These are phyloP conservation scores for Corydoras sp. DNA, from an alignment of 2,113 vertebrate genomes.

Conservation along the genomic window DNA sequence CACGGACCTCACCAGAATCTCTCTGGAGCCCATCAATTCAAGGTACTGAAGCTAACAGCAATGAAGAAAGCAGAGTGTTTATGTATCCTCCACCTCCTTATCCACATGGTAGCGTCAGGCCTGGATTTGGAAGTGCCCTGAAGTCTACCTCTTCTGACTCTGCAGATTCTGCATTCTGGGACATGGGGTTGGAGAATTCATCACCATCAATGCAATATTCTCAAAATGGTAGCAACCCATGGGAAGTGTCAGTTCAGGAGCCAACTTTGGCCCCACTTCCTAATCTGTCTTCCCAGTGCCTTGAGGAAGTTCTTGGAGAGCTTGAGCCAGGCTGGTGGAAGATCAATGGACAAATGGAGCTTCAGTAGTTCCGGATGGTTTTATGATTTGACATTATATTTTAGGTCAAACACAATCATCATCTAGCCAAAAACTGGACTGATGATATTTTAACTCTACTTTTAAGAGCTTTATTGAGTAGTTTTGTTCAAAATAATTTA, in stretches of 20 bases:
- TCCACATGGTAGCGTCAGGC: constrained; percentile 26
- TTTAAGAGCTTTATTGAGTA: too few species aligned
- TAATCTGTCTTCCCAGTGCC: constrained; percentile 39
- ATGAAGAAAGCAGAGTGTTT: constrained; percentile 26
- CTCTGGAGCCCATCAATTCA: constrained; percentile 29
- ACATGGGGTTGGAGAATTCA: constrained; percentile 34
- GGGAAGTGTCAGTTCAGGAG: constrained; percentile 31
- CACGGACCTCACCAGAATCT: constrained; percentile 27
- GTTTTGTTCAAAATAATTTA: too few species aligned
- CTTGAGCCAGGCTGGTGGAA: constrained; percentile 45
- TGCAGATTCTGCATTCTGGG: constrained; percentile 46
- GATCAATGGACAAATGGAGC: constrained; percentile 39
- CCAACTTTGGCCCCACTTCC: constrained; percentile 35
- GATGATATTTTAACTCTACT: too few species aligned
- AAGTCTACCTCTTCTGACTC: constrained; percentile 38
- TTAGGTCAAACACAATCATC: too few species aligned
- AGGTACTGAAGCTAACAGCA: constrained; percentile 18
- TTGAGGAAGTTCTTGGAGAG: constrained; percentile 44
- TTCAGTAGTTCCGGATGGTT: constrained; percentile 13
- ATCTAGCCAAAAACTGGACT: too few species aligned
- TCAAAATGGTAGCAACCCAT: constrained; percentile 12
- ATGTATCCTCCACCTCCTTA: constrained; percentile 40
- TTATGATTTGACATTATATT: too few species aligned
- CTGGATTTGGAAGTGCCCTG: constrained; percentile 7
- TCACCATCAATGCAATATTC: constrained; percentile 18